Evolutionary conservation across 2,113 vertebrate species (phyloP).

Genomic region (Corythoichthys haematopterus): DNA sequence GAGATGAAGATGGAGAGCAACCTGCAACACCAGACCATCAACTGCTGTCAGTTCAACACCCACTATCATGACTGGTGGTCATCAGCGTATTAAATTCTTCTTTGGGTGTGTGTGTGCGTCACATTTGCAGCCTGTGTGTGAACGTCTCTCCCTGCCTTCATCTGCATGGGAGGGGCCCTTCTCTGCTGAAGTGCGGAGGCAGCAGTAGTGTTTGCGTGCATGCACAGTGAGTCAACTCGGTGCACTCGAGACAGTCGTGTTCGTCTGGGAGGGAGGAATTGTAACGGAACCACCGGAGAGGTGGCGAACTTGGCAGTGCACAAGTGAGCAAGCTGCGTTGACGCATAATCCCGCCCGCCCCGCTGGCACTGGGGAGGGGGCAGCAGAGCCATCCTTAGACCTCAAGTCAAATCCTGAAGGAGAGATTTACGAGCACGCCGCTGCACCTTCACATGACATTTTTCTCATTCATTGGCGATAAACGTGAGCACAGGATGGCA

Average conservation of each 20-base stretch:
- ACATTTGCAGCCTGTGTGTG: conserved; percentile 29
- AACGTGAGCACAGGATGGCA: conserved; percentile 1
- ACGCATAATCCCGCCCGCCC: conserved; percentile 67
- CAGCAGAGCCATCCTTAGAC: conserved; percentile 43
- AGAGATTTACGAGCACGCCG: conserved; percentile 53
- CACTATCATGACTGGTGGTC: conserved; percentile 18
- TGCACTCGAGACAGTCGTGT: not conserved
- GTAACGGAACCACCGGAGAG: not conserved
- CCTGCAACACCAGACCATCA: conserved; percentile 21
- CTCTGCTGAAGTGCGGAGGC: conserved; percentile 32
- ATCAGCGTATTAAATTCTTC: conserved; percentile 5
- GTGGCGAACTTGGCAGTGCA: conserved; percentile 26
- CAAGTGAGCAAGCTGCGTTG: conserved; percentile 57
- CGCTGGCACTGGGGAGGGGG: conserved; percentile 58
- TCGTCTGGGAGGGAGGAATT: not conserved
- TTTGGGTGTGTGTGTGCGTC: conserved; percentile 29
- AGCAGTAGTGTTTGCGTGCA: conserved; percentile 1
- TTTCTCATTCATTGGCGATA: not conserved
- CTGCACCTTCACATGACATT: conserved; percentile 25
- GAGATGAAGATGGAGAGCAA: conserved; percentile 26
- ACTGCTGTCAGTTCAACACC: conserved; percentile 23
- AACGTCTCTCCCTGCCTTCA: conserved; percentile 37
- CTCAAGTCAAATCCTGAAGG: conserved; percentile 62
- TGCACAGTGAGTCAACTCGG: conserved; percentile 58
- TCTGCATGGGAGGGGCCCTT: conserved; percentile 60